A percentile compares a stretch with the other conserved stretches of the same genome.
Evolutionary conservation across 2,797 vertebrate species (phyloP).

Genomic region (Pantherophis alleghaniensis): DNA sequence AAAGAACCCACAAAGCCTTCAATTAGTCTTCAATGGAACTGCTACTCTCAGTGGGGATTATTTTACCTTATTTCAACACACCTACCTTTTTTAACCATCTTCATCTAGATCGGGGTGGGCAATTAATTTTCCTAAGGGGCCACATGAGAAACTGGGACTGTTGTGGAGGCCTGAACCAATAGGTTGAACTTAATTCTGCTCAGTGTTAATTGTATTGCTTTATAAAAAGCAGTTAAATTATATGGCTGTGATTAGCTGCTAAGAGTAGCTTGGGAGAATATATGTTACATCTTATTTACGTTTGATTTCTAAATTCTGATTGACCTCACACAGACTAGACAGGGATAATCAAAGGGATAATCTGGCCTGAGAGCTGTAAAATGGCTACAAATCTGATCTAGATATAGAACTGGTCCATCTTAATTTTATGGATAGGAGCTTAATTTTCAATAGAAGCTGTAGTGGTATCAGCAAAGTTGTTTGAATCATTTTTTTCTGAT

Average conservation of each 20-base stretch:
- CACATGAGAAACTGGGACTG: background rate
- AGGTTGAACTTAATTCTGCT: background rate
- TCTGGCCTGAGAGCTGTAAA: background rate
- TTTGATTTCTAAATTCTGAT: background rate
- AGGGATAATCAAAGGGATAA: background rate
- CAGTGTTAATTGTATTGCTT: background rate
- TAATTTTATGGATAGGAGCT: background rate
- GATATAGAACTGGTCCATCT: background rate
- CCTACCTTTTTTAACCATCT: background rate
- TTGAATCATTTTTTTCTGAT: background rate
- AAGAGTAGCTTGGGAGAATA: background rate
- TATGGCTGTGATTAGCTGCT: background rate
- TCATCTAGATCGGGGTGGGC: background rate
- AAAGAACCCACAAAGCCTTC: background rate
- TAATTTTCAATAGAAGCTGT: background rate
- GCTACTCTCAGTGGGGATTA: background rate
- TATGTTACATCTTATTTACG: background rate
- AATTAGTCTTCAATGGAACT: background rate
- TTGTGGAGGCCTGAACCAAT: background rate
- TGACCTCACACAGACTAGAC: background rate
- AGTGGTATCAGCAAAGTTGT: background rate
- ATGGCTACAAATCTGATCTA: background rate
- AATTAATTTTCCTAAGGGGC: background rate
- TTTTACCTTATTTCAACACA: background rate
- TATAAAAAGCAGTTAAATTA: background rate